Conservation (phyloP, 2,113 vertebrate species). For the Syrrhaptes paradoxus region DNA sequence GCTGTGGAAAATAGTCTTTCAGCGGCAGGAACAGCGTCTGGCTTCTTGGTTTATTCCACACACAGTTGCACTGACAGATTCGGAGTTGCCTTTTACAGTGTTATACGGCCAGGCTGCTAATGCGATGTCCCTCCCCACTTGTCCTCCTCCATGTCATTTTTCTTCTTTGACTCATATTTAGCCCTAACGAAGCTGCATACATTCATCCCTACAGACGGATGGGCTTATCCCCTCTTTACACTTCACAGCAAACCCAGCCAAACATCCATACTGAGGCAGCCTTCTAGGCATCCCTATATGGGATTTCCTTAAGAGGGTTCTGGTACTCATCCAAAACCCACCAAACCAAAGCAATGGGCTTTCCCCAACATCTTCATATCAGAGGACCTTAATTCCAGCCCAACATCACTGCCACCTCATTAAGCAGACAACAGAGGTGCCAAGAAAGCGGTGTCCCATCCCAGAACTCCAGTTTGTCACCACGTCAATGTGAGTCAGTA, state of each 20-base stretch:
- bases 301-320: not conserved
- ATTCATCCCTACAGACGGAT: not conserved
- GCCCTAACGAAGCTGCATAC: not conserved
- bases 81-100: conserved; percentile 48
- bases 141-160: conserved; percentile 44
- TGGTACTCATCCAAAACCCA: conserved; percentile 19
- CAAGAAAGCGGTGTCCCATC: not conserved
- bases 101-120: conserved; percentile 35
- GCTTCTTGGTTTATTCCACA: conserved; percentile 40
- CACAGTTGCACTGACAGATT: conserved; percentile 47
- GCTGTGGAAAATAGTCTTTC: conserved; percentile 31
- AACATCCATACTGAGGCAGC: not conserved
- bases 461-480: conserved; percentile 15
- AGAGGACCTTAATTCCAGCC: not conserved
- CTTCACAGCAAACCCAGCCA: not conserved
- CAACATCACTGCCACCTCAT: not conserved
- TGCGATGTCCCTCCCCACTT: conserved; percentile 11
- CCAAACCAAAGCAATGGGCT: not conserved
- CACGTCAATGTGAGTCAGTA: not conserved
- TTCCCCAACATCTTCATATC: not conserved
- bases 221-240: not conserved
- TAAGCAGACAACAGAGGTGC: not conserved
- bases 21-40: conserved; percentile 44
- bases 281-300: fast-evolving
- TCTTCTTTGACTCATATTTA: conserved; percentile 3